Conservation (phyloP, 2,888 invertebrate species). For the Geophilus truncorum region DNA sequence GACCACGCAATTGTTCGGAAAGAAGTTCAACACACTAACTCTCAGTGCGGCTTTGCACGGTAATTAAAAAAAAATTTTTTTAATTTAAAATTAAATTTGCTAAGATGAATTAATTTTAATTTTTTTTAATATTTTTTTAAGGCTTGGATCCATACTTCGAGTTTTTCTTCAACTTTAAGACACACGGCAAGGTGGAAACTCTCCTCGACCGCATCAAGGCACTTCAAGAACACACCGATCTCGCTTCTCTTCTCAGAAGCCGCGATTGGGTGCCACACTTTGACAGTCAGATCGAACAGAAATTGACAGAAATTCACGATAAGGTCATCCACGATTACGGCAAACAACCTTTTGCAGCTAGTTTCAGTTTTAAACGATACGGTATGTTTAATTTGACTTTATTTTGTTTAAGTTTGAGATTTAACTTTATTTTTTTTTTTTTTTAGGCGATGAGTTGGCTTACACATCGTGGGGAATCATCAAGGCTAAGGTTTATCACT, state of each 20-base stretch:
- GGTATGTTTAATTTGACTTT: background rate
- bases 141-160: constrained; percentile 30
- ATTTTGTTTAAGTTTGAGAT: background rate
- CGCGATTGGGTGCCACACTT: constrained; percentile 3
- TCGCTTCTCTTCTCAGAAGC: background rate
- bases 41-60: background rate
- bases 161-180: background rate
- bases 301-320: constrained; percentile 25
- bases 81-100: background rate
- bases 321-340: constrained; percentile 26
- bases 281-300: constrained; percentile 8
- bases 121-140: background rate
- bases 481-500: constrained; percentile 1
- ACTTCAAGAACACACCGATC: background rate
- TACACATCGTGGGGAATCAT: constrained; percentile 32
- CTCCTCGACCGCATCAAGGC: background rate
- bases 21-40: background rate
- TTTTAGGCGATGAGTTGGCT: constrained; percentile 30
- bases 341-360: background rate
- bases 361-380: background rate
- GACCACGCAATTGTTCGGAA: constrained; percentile 27
- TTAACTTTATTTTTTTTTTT: background rate
- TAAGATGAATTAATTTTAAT: background rate
- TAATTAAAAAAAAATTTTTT: background rate
- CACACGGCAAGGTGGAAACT: background rate